These are phyloP conservation scores for Drosophila rufa DNA, from an alignment of 1,140 invertebrate species.

Conservation along the genomic window DNA sequence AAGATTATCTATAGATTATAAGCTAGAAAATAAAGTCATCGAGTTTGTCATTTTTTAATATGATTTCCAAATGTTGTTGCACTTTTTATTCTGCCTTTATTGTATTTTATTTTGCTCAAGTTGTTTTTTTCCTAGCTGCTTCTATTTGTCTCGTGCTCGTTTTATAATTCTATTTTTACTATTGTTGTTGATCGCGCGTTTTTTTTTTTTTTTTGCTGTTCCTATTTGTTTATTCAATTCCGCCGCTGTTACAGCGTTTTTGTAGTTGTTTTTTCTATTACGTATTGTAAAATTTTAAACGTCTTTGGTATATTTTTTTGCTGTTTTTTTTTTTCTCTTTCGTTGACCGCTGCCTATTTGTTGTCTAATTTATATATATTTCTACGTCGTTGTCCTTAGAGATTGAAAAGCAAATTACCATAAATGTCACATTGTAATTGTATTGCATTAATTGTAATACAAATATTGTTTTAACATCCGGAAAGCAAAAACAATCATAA, in stretches of 20 bases:
- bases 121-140: slow-evolving; percentile 9
- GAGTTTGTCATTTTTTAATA: too few species aligned
- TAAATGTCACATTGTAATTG: slow-evolving; percentile 72
- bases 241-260: slow-evolving; percentile 36
- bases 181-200: slow-evolving; percentile 42
- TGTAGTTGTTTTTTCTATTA: slow-evolving; percentile 58
- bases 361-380: slow-evolving; percentile 73
- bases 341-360: slow-evolving; percentile 47
- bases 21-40: too few species aligned
- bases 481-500: slow-evolving; percentile 8
- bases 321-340: slow-evolving; percentile 45
- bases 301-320: slow-evolving; percentile 20
- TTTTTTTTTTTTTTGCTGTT: slow-evolving; percentile 53
- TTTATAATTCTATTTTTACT: slow-evolving; percentile 34
- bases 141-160: slow-evolving; percentile 39
- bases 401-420: slow-evolving; percentile 73
- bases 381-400: slow-evolving; percentile 57
- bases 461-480: slow-evolving; percentile 44
- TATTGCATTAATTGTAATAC: slow-evolving; percentile 49
- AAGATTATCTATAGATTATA: too few species aligned
- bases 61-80: not conserved
- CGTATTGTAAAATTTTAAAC: slow-evolving; percentile 67
- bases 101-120: slow-evolving; percentile 9
- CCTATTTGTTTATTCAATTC: slow-evolving; percentile 54
- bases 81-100: not conserved